phyloP scores from a whole-genome alignment of 2,888 invertebrate genomes.

The Diabrotica balteata region DNA sequence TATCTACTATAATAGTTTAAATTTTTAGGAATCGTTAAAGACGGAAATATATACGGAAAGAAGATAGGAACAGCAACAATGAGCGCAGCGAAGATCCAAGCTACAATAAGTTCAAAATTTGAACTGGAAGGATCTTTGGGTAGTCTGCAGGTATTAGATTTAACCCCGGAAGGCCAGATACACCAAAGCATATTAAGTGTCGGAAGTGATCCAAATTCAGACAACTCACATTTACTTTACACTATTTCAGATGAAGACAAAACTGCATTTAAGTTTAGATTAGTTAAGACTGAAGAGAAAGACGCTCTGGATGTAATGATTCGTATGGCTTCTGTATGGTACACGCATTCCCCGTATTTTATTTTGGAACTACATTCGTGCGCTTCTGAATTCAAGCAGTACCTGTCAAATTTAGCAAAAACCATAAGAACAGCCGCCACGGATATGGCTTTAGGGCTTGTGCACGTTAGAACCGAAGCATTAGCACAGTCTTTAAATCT shows the following conservation, averaged over 20 bases:
- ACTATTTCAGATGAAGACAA: slow-evolving; percentile 54
- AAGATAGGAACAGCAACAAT: slow-evolving; percentile 95
- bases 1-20: background rate
- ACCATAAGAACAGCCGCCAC: slow-evolving; percentile 90
- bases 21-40: slow-evolving; percentile 65
- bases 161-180: slow-evolving; percentile 82
- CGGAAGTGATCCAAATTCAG: slow-evolving; percentile 76
- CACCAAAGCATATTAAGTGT: slow-evolving; percentile 88
- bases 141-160: slow-evolving; percentile 88
- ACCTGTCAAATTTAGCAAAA: slow-evolving; percentile 81
- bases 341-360: slow-evolving; percentile 89
- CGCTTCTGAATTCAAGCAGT: slow-evolving; percentile 89
- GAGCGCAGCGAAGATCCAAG: slow-evolving; percentile 88
- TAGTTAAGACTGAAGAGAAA: slow-evolving; percentile 53
- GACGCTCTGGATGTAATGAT: slow-evolving; percentile 58
- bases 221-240: slow-evolving; percentile 58
- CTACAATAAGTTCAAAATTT: slow-evolving; percentile 70
- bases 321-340: slow-evolving; percentile 90
- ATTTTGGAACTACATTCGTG: slow-evolving; percentile 87
- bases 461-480: slow-evolving; percentile 72
- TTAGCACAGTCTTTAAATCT: slow-evolving; percentile 66
- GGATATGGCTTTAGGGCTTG: slow-evolving; percentile 91
- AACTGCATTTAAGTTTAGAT: slow-evolving; percentile 66
- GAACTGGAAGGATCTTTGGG: slow-evolving; percentile 87
- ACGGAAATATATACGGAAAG: slow-evolving; percentile 74